phyloP scores from a whole-genome alignment of 2,113 vertebrate genomes.

The Variabilichromis moorii region DNA sequence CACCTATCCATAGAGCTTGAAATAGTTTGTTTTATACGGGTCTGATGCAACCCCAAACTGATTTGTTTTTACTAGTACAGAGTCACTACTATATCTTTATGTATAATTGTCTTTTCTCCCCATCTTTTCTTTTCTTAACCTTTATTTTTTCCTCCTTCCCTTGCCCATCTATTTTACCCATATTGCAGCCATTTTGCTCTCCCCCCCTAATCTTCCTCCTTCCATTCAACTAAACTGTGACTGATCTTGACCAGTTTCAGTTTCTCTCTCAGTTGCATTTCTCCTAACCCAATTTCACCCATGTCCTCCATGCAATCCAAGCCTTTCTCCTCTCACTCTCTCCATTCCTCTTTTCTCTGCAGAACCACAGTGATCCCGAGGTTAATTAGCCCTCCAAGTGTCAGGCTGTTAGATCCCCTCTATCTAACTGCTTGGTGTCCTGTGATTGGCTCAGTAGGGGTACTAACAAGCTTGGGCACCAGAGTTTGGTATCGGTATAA shows the following conservation, averaged over 20 bases:
- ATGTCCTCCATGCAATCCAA: neutral
- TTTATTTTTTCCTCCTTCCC: neutral
- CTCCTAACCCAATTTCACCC: neutral
- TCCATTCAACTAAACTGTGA: neutral
- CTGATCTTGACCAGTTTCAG: neutral
- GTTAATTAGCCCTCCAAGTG: conserved; percentile 55
- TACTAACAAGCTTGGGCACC: conserved; percentile 11
- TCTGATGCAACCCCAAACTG: neutral
- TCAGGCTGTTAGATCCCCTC: conserved; percentile 17
- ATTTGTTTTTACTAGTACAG: neutral
- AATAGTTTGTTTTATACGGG: neutral
- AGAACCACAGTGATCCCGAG: neutral
- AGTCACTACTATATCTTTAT: neutral
- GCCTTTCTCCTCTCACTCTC: neutral
- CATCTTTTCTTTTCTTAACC: neutral
- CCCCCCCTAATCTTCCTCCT: neutral
- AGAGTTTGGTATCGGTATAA: neutral
- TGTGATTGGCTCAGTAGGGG: conserved; percentile 19
- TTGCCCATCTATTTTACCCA: neutral
- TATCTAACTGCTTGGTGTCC: conserved; percentile 4
- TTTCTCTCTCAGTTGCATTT: neutral
- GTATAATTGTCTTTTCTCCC: neutral
- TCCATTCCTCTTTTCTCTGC: neutral
- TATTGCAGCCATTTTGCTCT: neutral
- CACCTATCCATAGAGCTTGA: neutral